Conservation (phyloP, 2,797 vertebrate genomes). For the Neoniphon sammara region DNA sequence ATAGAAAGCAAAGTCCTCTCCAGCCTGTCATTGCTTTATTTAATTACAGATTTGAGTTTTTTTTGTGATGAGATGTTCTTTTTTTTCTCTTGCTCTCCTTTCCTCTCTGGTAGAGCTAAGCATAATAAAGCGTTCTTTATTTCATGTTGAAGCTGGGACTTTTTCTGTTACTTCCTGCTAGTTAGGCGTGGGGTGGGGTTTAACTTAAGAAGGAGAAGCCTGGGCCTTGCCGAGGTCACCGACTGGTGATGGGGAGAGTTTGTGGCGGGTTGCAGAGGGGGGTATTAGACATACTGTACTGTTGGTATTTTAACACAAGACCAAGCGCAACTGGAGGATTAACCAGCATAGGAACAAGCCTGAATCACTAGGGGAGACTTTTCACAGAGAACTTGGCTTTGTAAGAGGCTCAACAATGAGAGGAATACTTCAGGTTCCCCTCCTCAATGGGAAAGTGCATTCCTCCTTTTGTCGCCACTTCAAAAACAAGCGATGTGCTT, state of each 20-base stretch:
- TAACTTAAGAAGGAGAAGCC: slow-evolving; percentile 13
- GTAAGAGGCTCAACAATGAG: slow-evolving; percentile 57
- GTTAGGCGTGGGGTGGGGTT: neutral
- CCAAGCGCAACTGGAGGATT: slow-evolving; percentile 37
- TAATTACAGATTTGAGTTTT: slow-evolving; percentile 25
- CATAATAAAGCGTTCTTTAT: slow-evolving; percentile 8
- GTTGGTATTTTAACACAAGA: slow-evolving; percentile 24
- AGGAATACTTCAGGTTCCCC: slow-evolving; percentile 63
- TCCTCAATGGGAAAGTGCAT: slow-evolving; percentile 60
- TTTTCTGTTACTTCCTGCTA: neutral
- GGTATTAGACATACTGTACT: slow-evolving; percentile 18
- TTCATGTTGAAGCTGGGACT: neutral
- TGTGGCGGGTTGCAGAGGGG: slow-evolving; percentile 13
- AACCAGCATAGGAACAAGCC: slow-evolving; percentile 38
- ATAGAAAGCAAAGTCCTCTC: slow-evolving; percentile 13
- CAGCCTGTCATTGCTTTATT: slow-evolving; percentile 24
- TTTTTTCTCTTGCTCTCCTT: neutral
- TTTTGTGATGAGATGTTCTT: slow-evolving; percentile 25
- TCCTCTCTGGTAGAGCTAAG: neutral
- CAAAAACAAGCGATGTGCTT: slow-evolving; percentile 62
- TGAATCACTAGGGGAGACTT: slow-evolving; percentile 48
- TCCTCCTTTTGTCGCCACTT: slow-evolving; percentile 68
- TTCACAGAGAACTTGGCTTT: slow-evolving; percentile 51
- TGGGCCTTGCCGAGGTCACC: slow-evolving; percentile 25
- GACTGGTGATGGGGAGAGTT: slow-evolving; percentile 29